A percentile compares a stretch with the other conserved stretches of the same genome.
Evolutionary conservation across 2,797 vertebrate species (phyloP).

Genomic region (Notamacropus eugenii): DNA sequence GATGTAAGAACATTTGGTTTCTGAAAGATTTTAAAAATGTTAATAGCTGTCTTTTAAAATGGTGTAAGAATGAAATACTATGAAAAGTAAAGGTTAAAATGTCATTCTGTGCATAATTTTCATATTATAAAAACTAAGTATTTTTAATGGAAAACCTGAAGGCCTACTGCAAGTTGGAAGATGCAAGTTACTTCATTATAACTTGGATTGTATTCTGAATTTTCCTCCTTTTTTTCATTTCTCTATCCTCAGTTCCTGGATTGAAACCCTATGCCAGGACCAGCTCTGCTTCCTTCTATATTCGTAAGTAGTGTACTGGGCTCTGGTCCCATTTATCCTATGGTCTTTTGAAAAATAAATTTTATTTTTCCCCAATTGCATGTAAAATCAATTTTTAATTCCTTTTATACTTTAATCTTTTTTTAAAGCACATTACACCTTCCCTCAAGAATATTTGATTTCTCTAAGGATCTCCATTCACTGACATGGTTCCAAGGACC

Average conservation of each 20-base stretch:
- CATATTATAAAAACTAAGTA: constrained; percentile 85
- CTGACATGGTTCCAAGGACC: no score
- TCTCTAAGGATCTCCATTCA: no score
- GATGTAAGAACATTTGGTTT: constrained; percentile 88
- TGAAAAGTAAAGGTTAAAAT: constrained; percentile 90
- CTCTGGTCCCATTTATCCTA: background rate
- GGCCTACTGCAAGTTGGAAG: constrained; percentile 79
- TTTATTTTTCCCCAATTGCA: background rate
- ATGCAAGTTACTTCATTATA: constrained; percentile 71
- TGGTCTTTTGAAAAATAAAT: background rate
- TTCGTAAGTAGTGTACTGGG: background rate
- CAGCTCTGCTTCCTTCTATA: background rate
- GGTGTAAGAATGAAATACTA: constrained; percentile 87
- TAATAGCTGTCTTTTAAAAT: constrained; percentile 89
- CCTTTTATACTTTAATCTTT: no score
- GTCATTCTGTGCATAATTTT: constrained; percentile 87
- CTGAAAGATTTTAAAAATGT: constrained; percentile 89
- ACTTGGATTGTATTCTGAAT: constrained; percentile 61
- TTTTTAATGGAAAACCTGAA: constrained; percentile 79
- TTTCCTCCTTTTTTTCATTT: constrained; percentile 34
- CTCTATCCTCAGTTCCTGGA: background rate
- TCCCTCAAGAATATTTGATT: no score
- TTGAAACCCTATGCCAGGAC: background rate
- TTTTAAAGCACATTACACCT: no score
- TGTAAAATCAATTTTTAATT: background rate